Conservation (phyloP, 2,888 invertebrate species). For the Eupsilia transversa region DNA sequence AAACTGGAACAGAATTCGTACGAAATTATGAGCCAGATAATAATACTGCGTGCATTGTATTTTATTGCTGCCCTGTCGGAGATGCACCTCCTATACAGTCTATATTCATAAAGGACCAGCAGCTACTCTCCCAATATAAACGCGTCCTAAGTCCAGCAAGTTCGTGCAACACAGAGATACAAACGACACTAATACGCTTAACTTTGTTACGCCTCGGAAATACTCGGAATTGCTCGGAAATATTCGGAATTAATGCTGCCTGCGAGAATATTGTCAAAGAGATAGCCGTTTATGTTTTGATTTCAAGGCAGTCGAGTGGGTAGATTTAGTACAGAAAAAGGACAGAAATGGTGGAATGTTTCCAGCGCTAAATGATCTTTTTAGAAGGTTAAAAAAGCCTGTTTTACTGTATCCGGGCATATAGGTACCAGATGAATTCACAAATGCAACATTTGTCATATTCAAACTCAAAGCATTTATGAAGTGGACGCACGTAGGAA, state of each 20-base stretch:
- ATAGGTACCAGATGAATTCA: background rate
- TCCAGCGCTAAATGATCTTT: background rate
- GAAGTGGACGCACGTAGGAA: too few species aligned
- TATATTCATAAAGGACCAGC: too few species aligned
- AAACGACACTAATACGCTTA: slow-evolving; percentile 39
- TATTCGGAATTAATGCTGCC: slow-evolving; percentile 26
- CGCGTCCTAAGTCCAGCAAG: slow-evolving; percentile 12
- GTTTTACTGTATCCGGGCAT: background rate
- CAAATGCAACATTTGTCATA: background rate
- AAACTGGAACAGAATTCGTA: too few species aligned
- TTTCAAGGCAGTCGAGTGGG: background rate
- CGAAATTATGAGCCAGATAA: too few species aligned
- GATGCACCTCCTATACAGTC: too few species aligned
- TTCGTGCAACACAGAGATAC: slow-evolving; percentile 31
- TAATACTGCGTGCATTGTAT: background rate
- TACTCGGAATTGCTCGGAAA: slow-evolving; percentile 41
- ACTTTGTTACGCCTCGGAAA: slow-evolving; percentile 33
- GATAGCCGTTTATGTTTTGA: slow-evolving; percentile 33
- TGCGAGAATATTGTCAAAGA: slow-evolving; percentile 6
- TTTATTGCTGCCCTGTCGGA: background rate
- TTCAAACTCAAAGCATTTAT: background rate
- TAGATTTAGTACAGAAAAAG: background rate
- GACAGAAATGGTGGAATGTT: background rate
- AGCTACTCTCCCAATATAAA: background rate
- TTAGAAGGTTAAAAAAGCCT: too few species aligned